Percentiles rank a stretch among this genome's conserved stretches.
Conservation (phyloP, 2,113 vertebrate genomes). For the Oncorhynchus nerka region DNA sequence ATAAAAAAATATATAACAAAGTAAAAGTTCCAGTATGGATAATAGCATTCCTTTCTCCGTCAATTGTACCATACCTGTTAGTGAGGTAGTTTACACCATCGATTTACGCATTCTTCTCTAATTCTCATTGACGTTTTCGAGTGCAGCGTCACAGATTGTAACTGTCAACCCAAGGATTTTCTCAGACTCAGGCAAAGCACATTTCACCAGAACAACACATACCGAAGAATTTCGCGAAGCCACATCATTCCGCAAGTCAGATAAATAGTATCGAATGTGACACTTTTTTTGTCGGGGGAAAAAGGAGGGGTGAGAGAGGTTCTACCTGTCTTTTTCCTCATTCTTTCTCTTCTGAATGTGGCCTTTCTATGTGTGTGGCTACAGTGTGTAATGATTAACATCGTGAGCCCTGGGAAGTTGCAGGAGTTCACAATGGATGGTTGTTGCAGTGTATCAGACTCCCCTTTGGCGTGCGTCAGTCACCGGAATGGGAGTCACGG, state of each 20-base stretch:
- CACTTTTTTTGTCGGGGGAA: constrained; percentile 59
- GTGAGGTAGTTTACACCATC: background rate
- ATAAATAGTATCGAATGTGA: constrained; percentile 15
- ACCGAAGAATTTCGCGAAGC: constrained; percentile 27
- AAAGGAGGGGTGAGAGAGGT: background rate
- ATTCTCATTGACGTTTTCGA: constrained; percentile 25
- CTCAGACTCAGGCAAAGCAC: constrained; percentile 52
- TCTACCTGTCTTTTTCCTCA: constrained; percentile 54
- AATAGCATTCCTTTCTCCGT: too few species aligned
- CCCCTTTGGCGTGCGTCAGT: constrained; percentile 34
- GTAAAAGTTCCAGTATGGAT: background rate
- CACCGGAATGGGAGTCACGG: constrained; percentile 41
- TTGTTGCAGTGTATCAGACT: constrained; percentile 65
- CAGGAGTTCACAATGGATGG: constrained; percentile 67
- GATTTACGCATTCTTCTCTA: constrained; percentile 56
- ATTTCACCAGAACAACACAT: constrained; percentile 22
- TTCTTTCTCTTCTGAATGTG: constrained; percentile 50
- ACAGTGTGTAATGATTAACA: constrained; percentile 77
- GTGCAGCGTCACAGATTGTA: constrained; percentile 14
- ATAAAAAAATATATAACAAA: too few species aligned
- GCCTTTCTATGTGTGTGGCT: constrained; percentile 41
- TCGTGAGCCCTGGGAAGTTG: constrained; percentile 69
- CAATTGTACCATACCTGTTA: background rate
- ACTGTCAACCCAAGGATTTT: constrained; percentile 44
- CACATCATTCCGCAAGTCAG: constrained; percentile 46